Base-by-base conservation (phyloP, 2,113 vertebrate genomes). In the Ceratotherium simum region DNA sequence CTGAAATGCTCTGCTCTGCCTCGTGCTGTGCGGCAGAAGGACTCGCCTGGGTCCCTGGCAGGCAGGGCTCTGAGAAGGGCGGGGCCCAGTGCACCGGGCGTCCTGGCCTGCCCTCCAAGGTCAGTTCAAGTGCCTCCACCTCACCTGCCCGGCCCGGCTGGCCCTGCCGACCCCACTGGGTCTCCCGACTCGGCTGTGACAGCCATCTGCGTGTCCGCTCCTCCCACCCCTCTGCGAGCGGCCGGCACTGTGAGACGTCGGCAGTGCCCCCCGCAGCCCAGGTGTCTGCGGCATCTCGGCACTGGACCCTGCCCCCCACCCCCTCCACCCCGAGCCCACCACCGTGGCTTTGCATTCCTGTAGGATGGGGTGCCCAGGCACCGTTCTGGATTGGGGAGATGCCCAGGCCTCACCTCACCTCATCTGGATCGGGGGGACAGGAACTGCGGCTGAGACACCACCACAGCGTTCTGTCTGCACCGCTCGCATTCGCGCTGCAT, bases 401-500 rank as follows among this genome's bases (percentile, higher is more conserved):
- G 14, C 79, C 23, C 23, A 51, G 72, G 58, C 72, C 14, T 33
- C 48, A 11, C 21, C 72, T 51, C 39, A 12, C 56, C 16, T 29
- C 39, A 14, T 13, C 29, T 25, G 54, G 69, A 18, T 4, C 11
- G 4, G 1, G 14, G 48, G 54, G 36, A 42, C 18, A 4, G 85
- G 3, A 33, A 23, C 20, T 18, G 13, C 0, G 0, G 60, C 85
- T 33, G 20, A 31, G 20, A 76, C 14, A 8, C 4, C 39, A 51
- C 9, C 21, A 12, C 16, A 6, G 14, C 11, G 48, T 48, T 48
- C 48, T 48, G 48, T 54, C 13, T 3, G n/a, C 12, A 9, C 48
- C 5, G 11, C 51, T 14, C 51, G 14, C 25, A 27, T 62, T 36
- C 6, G 25, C 0, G 2, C 36, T 29, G 25, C 56, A 29, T 3